Percentiles rank a stretch among this genome's conserved stretches.
phyloP scores from a whole-genome alignment of 2,797 vertebrate species.

The Propithecus deckenii region DNA sequence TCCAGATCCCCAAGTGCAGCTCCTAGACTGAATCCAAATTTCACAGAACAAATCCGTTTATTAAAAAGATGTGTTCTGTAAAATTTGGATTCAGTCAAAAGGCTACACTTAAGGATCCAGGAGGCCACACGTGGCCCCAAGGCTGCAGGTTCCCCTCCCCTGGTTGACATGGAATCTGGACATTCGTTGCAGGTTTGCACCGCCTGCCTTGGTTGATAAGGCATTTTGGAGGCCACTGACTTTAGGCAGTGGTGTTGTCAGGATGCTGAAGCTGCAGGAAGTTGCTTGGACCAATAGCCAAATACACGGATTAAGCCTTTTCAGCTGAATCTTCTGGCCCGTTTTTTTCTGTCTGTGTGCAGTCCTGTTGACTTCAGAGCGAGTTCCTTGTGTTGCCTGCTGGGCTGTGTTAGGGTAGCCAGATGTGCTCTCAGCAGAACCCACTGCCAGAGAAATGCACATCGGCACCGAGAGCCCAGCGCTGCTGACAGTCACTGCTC shows the following conservation, averaged over 20 bases:
- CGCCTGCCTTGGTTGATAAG: not conserved
- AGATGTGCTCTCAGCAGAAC: not conserved
- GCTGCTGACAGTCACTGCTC: no score
- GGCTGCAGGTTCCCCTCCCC: not conserved
- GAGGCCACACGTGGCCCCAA: not conserved
- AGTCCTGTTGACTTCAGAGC: not conserved
- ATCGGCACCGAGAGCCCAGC: fast-evolving
- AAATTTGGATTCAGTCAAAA: not conserved
- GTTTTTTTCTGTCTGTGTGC: not conserved
- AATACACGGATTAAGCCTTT: not conserved
- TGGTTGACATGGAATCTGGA: not conserved
- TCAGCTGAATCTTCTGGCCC: not conserved
- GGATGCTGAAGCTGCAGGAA: not conserved
- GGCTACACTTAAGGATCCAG: no score
- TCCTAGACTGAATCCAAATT: not conserved
- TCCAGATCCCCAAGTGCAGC: not conserved
- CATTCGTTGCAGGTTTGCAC: fast-evolving
- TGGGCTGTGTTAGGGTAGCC: not conserved
- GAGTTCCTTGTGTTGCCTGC: not conserved
- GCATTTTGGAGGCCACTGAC: not conserved
- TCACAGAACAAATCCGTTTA: not conserved
- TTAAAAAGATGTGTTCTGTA: not conserved
- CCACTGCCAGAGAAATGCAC: not conserved
- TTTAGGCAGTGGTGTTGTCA: not conserved
- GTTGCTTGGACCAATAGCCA: not conserved